Evolutionary conservation across 2,797 vertebrate genomes (phyloP).

Genomic region (Cynopterus sphinx): DNA sequence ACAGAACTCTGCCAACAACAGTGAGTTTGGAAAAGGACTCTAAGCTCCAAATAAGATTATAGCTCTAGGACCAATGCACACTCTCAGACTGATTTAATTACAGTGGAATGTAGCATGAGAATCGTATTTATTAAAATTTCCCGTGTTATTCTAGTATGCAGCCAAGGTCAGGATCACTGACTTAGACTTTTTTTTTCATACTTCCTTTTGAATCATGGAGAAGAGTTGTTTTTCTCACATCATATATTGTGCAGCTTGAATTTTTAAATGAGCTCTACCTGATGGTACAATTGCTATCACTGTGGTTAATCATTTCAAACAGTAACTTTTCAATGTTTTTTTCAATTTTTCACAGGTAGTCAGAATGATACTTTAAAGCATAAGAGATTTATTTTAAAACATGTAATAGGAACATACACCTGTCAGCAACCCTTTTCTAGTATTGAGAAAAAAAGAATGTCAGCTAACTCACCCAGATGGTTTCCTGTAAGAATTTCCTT

Average conservation of each 20-base stretch:
- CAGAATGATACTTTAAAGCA: neutral
- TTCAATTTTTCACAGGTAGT: neutral
- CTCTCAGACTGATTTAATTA: neutral
- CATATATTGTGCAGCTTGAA: neutral
- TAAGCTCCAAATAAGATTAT: neutral
- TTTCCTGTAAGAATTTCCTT: constrained; percentile 31
- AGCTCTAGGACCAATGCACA: neutral
- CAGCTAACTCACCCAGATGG: neutral
- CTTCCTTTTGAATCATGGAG: neutral
- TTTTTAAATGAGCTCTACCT: neutral
- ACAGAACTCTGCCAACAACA: neutral
- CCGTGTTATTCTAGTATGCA: neutral
- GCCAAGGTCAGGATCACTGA: neutral
- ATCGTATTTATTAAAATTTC: neutral
- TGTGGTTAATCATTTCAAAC: neutral
- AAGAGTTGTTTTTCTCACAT: constrained; percentile 8
- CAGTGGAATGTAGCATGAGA: neutral
- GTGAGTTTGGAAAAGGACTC: neutral
- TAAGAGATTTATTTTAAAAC: neutral
- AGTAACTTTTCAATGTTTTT: neutral
- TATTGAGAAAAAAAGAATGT: neutral
- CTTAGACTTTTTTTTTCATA: neutral
- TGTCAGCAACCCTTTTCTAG: neutral
- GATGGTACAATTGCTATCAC: neutral
- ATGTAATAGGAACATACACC: neutral